Conservation (phyloP, 1,140 invertebrate species). For the Eupristina koningsbergeri region DNA sequence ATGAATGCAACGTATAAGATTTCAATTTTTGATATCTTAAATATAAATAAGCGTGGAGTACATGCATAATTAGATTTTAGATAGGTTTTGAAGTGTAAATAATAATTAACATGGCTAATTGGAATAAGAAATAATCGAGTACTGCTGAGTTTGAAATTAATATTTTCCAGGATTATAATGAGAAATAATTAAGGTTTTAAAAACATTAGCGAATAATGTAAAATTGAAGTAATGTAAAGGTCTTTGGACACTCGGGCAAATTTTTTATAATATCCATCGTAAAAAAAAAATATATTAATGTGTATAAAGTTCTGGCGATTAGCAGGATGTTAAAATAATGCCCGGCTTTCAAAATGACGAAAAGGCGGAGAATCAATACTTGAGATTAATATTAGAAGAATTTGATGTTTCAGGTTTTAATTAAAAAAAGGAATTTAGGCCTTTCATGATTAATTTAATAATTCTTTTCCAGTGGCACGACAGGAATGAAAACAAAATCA, state of each 20-base stretch:
- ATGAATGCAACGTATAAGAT: not conserved
- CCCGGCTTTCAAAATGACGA: not conserved
- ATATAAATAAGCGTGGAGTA: not conserved
- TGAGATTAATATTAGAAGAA: not conserved
- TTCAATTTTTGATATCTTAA: not conserved
- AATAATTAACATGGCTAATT: too few relatives aligned
- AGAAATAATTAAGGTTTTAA: too few relatives aligned
- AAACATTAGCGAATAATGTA: too few relatives aligned
- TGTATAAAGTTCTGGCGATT: not conserved
- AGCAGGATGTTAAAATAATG: not conserved
- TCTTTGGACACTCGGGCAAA: not conserved
- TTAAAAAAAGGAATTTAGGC: not conserved
- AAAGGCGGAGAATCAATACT: not conserved
- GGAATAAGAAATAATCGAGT: too few relatives aligned
- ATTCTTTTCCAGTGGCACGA: not conserved
- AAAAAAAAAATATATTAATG: not conserved
- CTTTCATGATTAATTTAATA: not conserved
- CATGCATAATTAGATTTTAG: not conserved
- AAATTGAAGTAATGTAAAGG: too few relatives aligned
- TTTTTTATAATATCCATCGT: not conserved
- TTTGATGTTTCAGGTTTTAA: not conserved
- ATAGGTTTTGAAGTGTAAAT: too few relatives aligned
- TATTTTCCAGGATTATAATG: too few relatives aligned
- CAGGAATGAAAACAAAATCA: slow-evolving; percentile 4
- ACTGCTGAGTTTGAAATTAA: too few relatives aligned